Evolutionary conservation across 2,888 invertebrate species (phyloP).

Genomic region (Sminthurides aquaticus): DNA sequence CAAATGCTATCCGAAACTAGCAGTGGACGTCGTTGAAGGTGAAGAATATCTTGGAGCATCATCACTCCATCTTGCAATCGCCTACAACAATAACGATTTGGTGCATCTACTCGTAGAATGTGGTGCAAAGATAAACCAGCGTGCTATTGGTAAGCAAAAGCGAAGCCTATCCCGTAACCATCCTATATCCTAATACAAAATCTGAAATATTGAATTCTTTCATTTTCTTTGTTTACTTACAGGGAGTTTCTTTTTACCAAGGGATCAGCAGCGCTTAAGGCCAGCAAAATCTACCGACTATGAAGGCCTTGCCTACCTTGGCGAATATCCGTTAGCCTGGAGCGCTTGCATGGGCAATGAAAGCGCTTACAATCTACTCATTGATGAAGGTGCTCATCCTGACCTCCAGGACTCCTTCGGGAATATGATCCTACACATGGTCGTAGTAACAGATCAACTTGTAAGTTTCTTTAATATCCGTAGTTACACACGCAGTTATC

Average conservation of each 20-base stretch:
- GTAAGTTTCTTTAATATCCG: too few species aligned
- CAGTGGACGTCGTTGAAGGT: slow-evolving; percentile 90
- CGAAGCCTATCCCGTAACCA: background rate
- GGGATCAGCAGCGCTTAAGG: slow-evolving; percentile 77
- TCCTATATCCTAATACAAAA: background rate
- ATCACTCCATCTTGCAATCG: slow-evolving; percentile 89
- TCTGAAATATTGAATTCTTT: background rate
- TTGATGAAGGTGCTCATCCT: slow-evolving; percentile 88
- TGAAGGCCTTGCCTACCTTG: slow-evolving; percentile 92
- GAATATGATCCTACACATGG: slow-evolving; percentile 99
- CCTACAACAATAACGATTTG: slow-evolving; percentile 90
- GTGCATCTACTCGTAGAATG: slow-evolving; percentile 87
- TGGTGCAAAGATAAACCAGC: slow-evolving; percentile 83
- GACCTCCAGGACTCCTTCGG: slow-evolving; percentile 94
- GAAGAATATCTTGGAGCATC: slow-evolving; percentile 95
- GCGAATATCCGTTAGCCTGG: slow-evolving; percentile 95
- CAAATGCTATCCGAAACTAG: slow-evolving; percentile 81
- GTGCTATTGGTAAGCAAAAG: slow-evolving; percentile 73
- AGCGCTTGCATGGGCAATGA: slow-evolving; percentile 91
- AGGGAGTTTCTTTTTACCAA: slow-evolving; percentile 87
- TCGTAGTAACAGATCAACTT: slow-evolving; percentile 93
- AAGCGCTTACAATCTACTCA: slow-evolving; percentile 88
- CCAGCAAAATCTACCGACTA: slow-evolving; percentile 81
- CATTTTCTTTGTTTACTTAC: slow-evolving; percentile 1
- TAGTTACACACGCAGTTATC: too few species aligned